These are phyloP conservation scores for Eutrigla gurnardus DNA, from an alignment of 2,797 vertebrate genomes.

Conservation along the genomic window DNA sequence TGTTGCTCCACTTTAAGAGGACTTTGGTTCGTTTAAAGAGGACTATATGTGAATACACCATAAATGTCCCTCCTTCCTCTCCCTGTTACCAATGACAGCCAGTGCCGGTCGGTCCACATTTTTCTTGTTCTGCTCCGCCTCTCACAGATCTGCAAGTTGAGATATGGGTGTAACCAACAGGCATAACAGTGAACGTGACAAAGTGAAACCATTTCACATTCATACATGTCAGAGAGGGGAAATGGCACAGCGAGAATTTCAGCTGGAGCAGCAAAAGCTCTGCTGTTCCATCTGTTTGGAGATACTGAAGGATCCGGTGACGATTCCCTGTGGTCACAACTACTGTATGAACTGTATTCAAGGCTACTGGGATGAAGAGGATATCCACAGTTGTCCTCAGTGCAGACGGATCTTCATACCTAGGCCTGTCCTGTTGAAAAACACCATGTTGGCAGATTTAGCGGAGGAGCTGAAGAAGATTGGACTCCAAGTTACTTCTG, in stretches of 20 bases:
- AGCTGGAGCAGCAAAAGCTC: background rate
- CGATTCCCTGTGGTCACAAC: background rate
- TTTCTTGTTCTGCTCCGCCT: background rate
- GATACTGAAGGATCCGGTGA: background rate
- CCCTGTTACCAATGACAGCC: background rate
- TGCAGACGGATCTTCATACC: background rate
- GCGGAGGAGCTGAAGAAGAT: background rate
- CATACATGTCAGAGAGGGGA: background rate
- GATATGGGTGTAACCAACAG: background rate
- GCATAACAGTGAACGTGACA: background rate
- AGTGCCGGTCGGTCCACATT: background rate
- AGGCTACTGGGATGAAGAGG: slow-evolving; percentile 2
- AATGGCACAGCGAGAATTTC: background rate
- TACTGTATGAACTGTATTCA: background rate
- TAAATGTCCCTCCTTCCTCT: background rate
- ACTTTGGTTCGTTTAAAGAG: too few relatives aligned
- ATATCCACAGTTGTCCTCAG: slow-evolving; percentile 14
- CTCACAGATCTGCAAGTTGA: background rate
- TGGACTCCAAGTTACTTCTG: background rate
- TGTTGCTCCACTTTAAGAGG: too few relatives aligned
- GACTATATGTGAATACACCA: too few relatives aligned
- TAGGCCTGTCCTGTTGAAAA: background rate
- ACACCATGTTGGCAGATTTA: slow-evolving; percentile 2
- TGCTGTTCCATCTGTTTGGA: slow-evolving; percentile 17
- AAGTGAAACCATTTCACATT: background rate